Evolutionary conservation across 2,113 vertebrate species (phyloP), one percentile per base, ranked within the genome.

Genomic region (Myodes glareolus): DNA sequence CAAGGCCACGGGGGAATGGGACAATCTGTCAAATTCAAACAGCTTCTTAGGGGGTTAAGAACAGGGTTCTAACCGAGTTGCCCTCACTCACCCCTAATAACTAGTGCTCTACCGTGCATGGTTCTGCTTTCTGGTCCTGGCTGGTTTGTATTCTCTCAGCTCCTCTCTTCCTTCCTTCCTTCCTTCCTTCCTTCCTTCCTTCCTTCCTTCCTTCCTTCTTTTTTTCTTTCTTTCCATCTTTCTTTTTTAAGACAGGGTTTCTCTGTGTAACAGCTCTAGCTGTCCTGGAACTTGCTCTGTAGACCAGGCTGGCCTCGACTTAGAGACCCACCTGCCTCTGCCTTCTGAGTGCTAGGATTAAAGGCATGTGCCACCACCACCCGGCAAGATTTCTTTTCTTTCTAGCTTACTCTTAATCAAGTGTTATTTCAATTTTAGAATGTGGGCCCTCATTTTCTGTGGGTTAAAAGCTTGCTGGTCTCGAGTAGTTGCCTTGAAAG

Each of bases 121-220:
- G 39, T 21, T 29, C 68, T 52, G 27, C 11, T n/a, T 7, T 39
- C 19, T 58, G 23, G 21, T 0, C 0, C 0, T 11, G 31, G 5
- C 68, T 88, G 36, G 19, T 25, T 81, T n/a, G 10, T n/a, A 72
- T 55, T 14, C 11, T 55, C 21, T 55, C 36, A 82, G 13, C 61
- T 33, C 82, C 76, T 50, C 45, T 50, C 47, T 47, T 47, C 6
- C 47, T 47, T 47, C 55, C 55, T 58, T 21, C 55, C 55, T 58
- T 58, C 55, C 19, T 1, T 19, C 55, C 17, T 58, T 19, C 55
- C 55, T 19, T 58, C 16, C 11, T 6, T 47, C 47, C 47, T 55
- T 55, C 55, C 3, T 58, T 58, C 4, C 3, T 19, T 21, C 55
- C 55, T 0, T 58, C 17, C 17, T 58, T 58, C 17, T 58, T 58